Base-by-base conservation (phyloP, 2,888 invertebrate genomes). In the Mayetiola destructor region DNA sequence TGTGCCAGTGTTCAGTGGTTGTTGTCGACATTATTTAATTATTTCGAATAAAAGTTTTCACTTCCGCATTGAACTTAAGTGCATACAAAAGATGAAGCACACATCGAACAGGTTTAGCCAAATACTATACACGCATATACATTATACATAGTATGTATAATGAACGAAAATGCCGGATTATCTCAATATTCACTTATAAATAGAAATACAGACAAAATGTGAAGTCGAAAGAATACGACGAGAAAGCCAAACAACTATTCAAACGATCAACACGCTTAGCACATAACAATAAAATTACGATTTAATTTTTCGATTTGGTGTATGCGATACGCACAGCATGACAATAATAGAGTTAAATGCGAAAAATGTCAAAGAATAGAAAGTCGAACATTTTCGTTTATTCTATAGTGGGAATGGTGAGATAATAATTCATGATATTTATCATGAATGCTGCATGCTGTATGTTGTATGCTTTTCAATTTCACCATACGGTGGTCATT, bases 31-130 rank as follows among this genome's bases (percentile, higher is more conserved):
- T 48, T 27, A 48, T 48, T 48, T 48, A 48, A 48, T 48, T 48
- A 48, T 48, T 48, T 48, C 48, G 27, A 48, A 48, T 48, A 48
- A 48, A 48, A 48, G 48, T 48, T 48, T 48, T 48, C 29, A 16
- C 27, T 48, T 48, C 48, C 48, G 48, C 27, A 48, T 48, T 23
- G 9, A 48, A 48, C 27, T 48, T 48, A 27, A 27, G n/a, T n/a
- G n/a, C n/a, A n/a, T n/a, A n/a, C n/a, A n/a, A n/a, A n/a, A n/a
- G n/a, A n/a, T n/a, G n/a, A n/a, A n/a, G n/a, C 23, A 48, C 48
- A 27, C 14, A 48, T 48, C 27, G 48, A 48, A 42, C 20, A 48
- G 6, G 27, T 16, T 48, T 27, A 23, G 48, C 8, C 27, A 48
- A n/a, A 27, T 9, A 16, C n/a, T 27, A 48, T 16, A 48, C 48